Conservation (phyloP, 2,888 invertebrate species). For the Caenorhabditis sp. region DNA sequence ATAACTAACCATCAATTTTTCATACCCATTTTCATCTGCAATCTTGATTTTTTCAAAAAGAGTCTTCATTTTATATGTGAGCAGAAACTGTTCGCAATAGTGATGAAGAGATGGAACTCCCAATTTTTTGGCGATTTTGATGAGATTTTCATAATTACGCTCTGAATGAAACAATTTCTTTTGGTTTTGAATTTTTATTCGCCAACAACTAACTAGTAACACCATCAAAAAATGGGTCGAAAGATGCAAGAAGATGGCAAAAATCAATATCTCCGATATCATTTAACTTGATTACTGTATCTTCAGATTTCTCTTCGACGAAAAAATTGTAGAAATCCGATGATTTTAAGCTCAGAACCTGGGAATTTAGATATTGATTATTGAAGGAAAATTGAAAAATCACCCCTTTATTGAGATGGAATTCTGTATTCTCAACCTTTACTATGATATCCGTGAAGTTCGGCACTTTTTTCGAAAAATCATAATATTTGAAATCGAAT, state of each 20-base stretch:
- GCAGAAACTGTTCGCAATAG: not conserved
- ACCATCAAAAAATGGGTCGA: not conserved
- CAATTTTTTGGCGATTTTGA: not conserved
- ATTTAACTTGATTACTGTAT: not conserved
- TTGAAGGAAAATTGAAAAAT: not conserved
- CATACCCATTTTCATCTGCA: not conserved
- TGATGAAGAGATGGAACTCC: not conserved
- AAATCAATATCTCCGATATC: not conserved
- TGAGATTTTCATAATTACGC: not conserved
- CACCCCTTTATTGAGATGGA: not conserved
- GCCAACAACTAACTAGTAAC: not conserved
- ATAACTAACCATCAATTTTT: not conserved
- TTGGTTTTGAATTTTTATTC: no score
- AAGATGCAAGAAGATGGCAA: not conserved
- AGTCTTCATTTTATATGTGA: not conserved
- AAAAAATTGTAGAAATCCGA: not conserved
- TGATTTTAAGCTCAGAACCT: not conserved
- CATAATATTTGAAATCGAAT: not conserved
- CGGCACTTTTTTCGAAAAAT: not conserved
- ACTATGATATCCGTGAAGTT: not conserved
- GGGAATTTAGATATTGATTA: not conserved
- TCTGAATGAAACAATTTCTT: not conserved
- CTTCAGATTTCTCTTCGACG: not conserved
- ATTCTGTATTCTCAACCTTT: not conserved
- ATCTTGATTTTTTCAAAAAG: not conserved